Conservation (phyloP, 2,113 vertebrate genomes). For the Paratilapia polleni region DNA sequence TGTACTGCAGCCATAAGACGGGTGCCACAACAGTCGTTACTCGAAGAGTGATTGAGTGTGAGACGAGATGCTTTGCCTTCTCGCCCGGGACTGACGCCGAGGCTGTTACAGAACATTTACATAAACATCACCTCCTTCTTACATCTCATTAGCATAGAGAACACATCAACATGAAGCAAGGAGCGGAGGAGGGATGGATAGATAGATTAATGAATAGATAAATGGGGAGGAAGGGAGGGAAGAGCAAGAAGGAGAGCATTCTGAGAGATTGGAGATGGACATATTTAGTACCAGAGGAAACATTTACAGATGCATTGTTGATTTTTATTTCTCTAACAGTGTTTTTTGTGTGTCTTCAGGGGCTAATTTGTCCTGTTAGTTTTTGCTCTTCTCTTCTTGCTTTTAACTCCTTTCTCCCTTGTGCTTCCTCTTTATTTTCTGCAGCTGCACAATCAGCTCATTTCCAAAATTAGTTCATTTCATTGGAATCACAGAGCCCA, state of each 20-base stretch:
- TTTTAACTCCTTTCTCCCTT: neutral
- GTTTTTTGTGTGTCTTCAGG: conserved; percentile 9
- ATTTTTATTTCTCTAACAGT: conserved; percentile 27
- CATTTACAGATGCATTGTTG: conserved; percentile 38
- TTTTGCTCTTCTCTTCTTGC: neutral
- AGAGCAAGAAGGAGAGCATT: neutral
- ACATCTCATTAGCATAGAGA: conserved; percentile 69
- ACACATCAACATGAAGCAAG: conserved; percentile 43
- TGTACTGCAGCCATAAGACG: conserved; percentile 52
- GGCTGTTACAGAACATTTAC: conserved; percentile 60
- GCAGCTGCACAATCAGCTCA: neutral
- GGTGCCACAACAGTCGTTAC: conserved; percentile 25
- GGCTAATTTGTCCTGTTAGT: conserved; percentile 39
- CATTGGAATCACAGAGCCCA: neutral
- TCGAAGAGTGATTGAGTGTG: conserved; percentile 53
- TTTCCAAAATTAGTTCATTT: neutral
- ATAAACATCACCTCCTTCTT: conserved; percentile 63
- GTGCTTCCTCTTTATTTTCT: neutral
- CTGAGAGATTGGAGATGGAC: conserved; percentile 13
- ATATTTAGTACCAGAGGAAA: conserved; percentile 28
- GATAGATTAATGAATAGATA: conserved; percentile 30
- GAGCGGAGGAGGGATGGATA: conserved; percentile 27
- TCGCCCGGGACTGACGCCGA: conserved; percentile 34
- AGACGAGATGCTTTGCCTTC: conserved; percentile 38
- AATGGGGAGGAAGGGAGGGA: neutral